phyloP scores from a whole-genome alignment of 1,140 invertebrate species.

The Bombus terrestris region DNA sequence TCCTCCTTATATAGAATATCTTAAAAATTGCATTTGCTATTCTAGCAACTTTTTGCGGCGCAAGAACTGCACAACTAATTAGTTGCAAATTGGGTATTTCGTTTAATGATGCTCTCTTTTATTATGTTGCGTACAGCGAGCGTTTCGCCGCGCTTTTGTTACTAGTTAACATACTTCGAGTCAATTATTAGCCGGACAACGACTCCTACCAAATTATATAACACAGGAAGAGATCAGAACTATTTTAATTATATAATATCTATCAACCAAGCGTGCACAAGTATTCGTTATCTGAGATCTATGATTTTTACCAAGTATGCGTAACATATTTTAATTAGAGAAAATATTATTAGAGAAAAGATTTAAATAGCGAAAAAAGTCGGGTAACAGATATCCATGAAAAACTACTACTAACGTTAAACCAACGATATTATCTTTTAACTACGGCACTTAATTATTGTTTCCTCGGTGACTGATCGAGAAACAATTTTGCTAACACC shows the following conservation, averaged over 20 bases:
- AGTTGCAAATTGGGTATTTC: background rate
- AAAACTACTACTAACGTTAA: background rate
- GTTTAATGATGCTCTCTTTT: background rate
- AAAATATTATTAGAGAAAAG: background rate
- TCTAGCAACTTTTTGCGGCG: background rate
- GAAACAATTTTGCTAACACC: background rate
- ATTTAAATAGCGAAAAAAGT: background rate
- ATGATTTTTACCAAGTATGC: background rate
- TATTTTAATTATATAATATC: constrained; percentile 5
- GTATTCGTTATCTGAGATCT: background rate
- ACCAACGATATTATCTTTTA: background rate
- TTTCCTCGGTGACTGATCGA: background rate
- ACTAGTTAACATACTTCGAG: background rate
- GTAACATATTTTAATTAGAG: constrained; percentile 3
- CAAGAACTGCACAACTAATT: background rate
- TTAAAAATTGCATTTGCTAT: background rate
- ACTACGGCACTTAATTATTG: background rate
- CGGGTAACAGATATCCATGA: too few relatives aligned
- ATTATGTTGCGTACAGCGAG: background rate
- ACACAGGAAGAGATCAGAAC: constrained; percentile 4
- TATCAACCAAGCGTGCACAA: background rate
- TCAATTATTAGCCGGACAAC: constrained; percentile 10
- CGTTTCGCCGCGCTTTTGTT: background rate
- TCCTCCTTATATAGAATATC: background rate
- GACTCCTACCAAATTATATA: background rate